These are phyloP conservation scores for Eretmochelys imbricata DNA, from an alignment of 2,113 vertebrate species.

Conservation along the genomic window DNA sequence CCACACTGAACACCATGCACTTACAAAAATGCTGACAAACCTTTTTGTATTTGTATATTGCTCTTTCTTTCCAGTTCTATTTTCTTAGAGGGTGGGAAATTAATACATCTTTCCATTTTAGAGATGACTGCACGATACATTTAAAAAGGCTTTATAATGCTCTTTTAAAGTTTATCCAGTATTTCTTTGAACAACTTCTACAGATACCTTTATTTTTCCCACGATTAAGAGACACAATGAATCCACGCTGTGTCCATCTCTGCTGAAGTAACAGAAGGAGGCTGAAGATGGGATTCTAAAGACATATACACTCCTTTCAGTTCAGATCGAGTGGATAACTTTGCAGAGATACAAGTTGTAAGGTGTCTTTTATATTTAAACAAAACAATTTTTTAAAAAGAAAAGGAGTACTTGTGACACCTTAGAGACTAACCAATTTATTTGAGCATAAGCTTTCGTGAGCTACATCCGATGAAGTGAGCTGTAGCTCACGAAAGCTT, in stretches of 20 bases:
- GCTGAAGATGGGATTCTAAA: not conserved
- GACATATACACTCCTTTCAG: not conserved
- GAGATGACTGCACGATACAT: no score
- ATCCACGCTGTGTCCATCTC: not conserved
- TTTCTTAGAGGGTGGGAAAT: not conserved
- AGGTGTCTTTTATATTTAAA: fast-evolving
- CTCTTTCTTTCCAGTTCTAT: not conserved
- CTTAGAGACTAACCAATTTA: no score
- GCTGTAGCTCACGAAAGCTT: no score
- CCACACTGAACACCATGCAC: not conserved
- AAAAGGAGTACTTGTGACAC: no score
- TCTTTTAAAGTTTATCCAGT: not conserved
- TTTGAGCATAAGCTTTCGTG: no score
- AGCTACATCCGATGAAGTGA: no score
- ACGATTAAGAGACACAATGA: not conserved
- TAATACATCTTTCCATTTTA: not conserved
- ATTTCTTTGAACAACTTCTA: not conserved
- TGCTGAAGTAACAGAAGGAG: not conserved
- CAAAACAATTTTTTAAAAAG: not conserved
- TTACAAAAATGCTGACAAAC: not conserved
- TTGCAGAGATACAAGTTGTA: not conserved
- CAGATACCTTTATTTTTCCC: not conserved
- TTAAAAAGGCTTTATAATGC: not conserved
- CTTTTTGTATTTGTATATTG: not conserved
- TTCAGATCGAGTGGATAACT: not conserved